Percentiles rank a stretch among this genome's conserved stretches.
Evolutionary conservation across 1,140 invertebrate species (phyloP).

Genomic region (Callitettix versicolor): DNA sequence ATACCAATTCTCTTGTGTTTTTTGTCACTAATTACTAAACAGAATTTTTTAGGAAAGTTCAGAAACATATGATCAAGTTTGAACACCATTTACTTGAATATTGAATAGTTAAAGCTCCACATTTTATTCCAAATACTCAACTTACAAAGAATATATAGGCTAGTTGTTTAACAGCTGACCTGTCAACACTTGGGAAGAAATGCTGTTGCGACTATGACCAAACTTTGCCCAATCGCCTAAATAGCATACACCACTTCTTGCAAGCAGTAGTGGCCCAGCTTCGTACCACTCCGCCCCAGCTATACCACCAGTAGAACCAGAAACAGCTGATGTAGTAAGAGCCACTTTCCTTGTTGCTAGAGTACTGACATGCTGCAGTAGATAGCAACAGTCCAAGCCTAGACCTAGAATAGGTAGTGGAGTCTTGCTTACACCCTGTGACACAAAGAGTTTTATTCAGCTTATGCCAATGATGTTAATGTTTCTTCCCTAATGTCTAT

Average conservation of each 20-base stretch:
- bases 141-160: too few relatives aligned
- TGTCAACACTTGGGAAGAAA: constrained; percentile 3
- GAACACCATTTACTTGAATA: too few relatives aligned
- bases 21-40: too few relatives aligned
- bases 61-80: too few relatives aligned
- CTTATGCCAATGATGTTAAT: too few relatives aligned
- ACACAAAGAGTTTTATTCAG: background rate
- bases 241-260: constrained; percentile 18
- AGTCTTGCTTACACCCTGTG: constrained; percentile 7
- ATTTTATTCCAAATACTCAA: too few relatives aligned
- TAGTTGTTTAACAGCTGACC: too few relatives aligned
- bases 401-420: constrained; percentile 18
- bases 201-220: background rate
- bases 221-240: constrained; percentile 21
- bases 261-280: constrained; percentile 19
- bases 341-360: constrained; percentile 9
- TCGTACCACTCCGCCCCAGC: constrained; percentile 15
- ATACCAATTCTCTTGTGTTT: too few relatives aligned
- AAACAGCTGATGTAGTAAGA: background rate
- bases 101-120: too few relatives aligned
- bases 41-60: too few relatives aligned
- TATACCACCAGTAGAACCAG: background rate
- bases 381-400: constrained; percentile 8
- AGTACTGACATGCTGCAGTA: constrained; percentile 1
- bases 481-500: too few relatives aligned